Conservation (phyloP, 1,140 invertebrate genomes). For the Ceratina calcarata region DNA sequence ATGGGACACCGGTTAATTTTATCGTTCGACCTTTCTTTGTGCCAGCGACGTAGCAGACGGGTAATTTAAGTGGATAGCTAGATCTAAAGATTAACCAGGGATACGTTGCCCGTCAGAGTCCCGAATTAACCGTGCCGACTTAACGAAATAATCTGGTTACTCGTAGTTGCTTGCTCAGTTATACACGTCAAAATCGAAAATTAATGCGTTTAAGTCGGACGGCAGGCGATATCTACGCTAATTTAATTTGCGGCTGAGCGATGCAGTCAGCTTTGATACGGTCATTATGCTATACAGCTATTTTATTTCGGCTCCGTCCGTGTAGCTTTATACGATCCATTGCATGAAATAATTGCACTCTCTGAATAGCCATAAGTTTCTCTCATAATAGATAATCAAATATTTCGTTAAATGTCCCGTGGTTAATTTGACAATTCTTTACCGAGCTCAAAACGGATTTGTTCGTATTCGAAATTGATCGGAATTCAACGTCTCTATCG, state of each 20-base stretch:
- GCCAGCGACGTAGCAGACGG: neutral
- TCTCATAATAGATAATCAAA: neutral
- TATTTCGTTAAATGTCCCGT: neutral
- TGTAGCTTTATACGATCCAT: neutral
- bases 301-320: slow-evolving; percentile 7
- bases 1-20: neutral
- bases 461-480: neutral
- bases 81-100: slow-evolving; percentile 5
- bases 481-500: neutral
- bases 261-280: neutral
- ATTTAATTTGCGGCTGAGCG: neutral
- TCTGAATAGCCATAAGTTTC: neutral
- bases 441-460: too few relatives aligned
- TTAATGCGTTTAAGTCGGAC: slow-evolving; percentile 63
- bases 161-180: slow-evolving; percentile 4
- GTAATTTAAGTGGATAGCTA: neutral
- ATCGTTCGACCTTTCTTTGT: slow-evolving; percentile 7
- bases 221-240: neutral
- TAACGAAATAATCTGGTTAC: slow-evolving; percentile 9
- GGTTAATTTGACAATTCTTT: neutral
- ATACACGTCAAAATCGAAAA: slow-evolving; percentile 25
- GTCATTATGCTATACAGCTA: neutral
- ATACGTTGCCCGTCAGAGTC: neutral
- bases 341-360: neutral
- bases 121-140: neutral